phyloP scores from a whole-genome alignment of 2,113 vertebrate species.

The Lanius collurio region DNA sequence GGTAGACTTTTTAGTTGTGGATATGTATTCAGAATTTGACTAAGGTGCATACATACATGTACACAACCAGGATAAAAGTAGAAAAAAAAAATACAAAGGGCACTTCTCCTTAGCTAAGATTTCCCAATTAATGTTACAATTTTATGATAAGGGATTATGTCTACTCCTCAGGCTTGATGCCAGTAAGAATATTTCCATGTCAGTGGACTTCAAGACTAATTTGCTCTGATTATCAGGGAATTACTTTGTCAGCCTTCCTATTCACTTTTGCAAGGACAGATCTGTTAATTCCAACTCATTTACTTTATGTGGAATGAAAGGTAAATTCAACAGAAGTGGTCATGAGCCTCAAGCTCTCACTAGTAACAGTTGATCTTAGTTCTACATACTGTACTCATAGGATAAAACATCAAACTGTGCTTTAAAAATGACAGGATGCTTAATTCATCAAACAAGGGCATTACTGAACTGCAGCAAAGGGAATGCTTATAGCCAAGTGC shows the following conservation, averaged over 20 bases:
- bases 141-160: slow-evolving; percentile 52
- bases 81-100: no score
- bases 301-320: slow-evolving; percentile 62
- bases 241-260: slow-evolving; percentile 69
- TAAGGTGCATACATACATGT: background rate
- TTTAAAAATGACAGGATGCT: slow-evolving; percentile 56
- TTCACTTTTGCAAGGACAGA: slow-evolving; percentile 67
- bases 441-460: slow-evolving; percentile 53
- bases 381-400: slow-evolving; percentile 6
- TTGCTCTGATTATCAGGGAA: slow-evolving; percentile 71
- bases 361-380: slow-evolving; percentile 40
- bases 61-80: background rate
- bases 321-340: slow-evolving; percentile 61
- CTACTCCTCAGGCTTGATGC: slow-evolving; percentile 56
- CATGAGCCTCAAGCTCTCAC: slow-evolving; percentile 63
- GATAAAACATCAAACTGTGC: slow-evolving; percentile 49
- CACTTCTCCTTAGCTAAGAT: background rate
- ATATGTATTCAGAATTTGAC: background rate
- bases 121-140: slow-evolving; percentile 23
- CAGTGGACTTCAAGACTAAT: slow-evolving; percentile 69
- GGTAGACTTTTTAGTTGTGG: background rate
- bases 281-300: slow-evolving; percentile 71
- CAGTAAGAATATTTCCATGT: slow-evolving; percentile 70
- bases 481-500: slow-evolving; percentile 56
- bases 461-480: slow-evolving; percentile 50